Base-by-base conservation (phyloP, 2,888 invertebrate genomes). In the Tenthredo livida region DNA sequence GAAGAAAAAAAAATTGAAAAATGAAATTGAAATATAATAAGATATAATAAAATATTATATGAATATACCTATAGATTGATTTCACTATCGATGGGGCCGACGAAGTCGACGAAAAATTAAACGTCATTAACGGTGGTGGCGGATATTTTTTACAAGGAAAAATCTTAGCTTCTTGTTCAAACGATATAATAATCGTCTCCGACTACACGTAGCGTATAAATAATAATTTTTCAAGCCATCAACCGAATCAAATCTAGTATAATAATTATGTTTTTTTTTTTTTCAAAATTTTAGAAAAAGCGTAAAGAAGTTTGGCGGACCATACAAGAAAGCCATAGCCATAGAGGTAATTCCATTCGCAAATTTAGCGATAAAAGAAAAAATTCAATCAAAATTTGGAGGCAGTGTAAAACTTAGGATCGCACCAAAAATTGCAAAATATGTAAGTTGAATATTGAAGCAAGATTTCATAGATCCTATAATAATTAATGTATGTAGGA, bases 71-170 rank as follows among this genome's bases (percentile, higher is more conserved):
- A n/a, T n/a, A 29, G 33, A 33, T 67, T 86, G 98, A 99, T 94
- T 96, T 98, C 70, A 97, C 97, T 5, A 98, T 99, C 89, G 99
- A 99, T 94, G 99, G 99, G 15, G 99, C 99, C 12, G 99, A 99
- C 94, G 99, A 99, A 94, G 98, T 98, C 0, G 99, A 99, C 93
- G 92, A 94, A 0, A 94, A 97, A 86, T 95, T 99, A 94, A 97
- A 96, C 85, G 95, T 98, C 47, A 99, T 99, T 85, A 99, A 99
- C 95, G 99, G 99, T 40, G 99, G 99, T 25, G 99, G 99, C 12
- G 99, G 98, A 1, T 99, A 99, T 93, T 95, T 99, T 85, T 95
- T 98, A 0, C 99, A 99, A 94, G 99, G 99, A 92, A 99, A 99
- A 95, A 98, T 99, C 89, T 96, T 99, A 0, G 99, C 99, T 21